A percentile compares a stretch with the other conserved stretches of the same genome.
phyloP scores from a whole-genome alignment of 2,797 vertebrate species.

The Bryconaethiops microstoma region DNA sequence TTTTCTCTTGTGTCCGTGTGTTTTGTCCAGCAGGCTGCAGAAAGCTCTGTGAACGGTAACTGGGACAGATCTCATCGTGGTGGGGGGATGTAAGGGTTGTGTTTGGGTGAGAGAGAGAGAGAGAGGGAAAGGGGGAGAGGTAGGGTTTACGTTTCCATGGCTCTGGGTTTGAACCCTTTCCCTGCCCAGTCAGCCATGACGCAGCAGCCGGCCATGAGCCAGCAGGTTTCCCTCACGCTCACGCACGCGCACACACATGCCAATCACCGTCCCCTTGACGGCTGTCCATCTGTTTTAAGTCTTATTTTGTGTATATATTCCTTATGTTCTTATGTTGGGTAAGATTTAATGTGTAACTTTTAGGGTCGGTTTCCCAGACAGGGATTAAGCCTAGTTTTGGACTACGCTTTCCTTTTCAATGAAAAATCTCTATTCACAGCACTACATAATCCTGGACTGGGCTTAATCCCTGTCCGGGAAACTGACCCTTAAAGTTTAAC shows the following conservation, averaged over 20 bases:
- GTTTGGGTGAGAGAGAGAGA: not conserved
- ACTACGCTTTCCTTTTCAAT: no score
- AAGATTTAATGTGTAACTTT: not conserved
- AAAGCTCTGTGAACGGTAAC: not conserved
- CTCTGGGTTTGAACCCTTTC: conserved; percentile 54
- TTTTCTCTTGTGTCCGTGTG: not conserved
- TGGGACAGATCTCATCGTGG: conserved; percentile 18
- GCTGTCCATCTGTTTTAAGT: conserved; percentile 59
- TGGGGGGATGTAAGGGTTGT: not conserved
- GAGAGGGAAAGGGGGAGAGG: not conserved
- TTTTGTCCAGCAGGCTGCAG: conserved; percentile 10
- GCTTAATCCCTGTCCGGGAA: no score
- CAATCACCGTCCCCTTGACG: conserved; percentile 65
- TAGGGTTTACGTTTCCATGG: conserved; percentile 40
- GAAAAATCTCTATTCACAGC: no score
- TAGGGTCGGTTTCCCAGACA: no score
- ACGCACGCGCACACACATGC: conserved; percentile 14
- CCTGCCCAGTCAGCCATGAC: conserved; percentile 51
- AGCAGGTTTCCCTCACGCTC: conserved; percentile 57
- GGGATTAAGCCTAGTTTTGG: no score
- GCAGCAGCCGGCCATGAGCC: conserved; percentile 43
- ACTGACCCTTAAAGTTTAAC: not conserved
- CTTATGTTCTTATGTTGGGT: not conserved
- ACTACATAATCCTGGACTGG: no score
- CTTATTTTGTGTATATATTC: conserved; percentile 30